A percentile compares a stretch with the other conserved stretches of the same genome.
Evolutionary conservation across 2,797 vertebrate species (phyloP).

Genomic region (Zalophus californianus): DNA sequence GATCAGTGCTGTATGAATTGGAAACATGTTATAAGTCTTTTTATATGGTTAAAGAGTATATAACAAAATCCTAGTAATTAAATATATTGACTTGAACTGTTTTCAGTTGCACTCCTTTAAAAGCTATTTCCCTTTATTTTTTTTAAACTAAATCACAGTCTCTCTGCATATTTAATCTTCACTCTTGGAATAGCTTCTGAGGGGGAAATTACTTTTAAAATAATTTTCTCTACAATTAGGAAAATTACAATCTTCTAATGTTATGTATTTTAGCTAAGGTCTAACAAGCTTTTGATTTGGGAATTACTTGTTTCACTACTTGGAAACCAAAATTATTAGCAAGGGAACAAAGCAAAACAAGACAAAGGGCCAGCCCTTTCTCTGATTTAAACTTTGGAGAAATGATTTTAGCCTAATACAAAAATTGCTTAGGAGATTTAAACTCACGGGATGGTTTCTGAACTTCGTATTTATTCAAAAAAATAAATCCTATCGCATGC

Average conservation of each 20-base stretch:
- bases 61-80: neutral
- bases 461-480: neutral
- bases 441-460: neutral
- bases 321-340: neutral
- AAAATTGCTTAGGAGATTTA: neutral
- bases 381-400: neutral
- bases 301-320: conserved; percentile 30
- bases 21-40: neutral
- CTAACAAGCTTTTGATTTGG: conserved; percentile 1
- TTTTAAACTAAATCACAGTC: neutral
- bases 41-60: neutral
- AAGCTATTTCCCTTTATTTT: neutral
- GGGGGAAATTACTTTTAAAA: conserved; percentile 64
- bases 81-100: neutral
- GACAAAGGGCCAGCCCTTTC: neutral
- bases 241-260: conserved; percentile 27
- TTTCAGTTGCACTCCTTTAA: neutral
- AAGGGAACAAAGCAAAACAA: neutral
- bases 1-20: neutral
- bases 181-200: conserved; percentile 38
- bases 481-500: neutral
- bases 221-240: conserved; percentile 59
- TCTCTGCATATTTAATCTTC: conserved; percentile 52
- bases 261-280: neutral
- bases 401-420: neutral